These are phyloP conservation scores for Carlito syrichta DNA, from an alignment of 2,113 vertebrate species.

Conservation along the genomic window DNA sequence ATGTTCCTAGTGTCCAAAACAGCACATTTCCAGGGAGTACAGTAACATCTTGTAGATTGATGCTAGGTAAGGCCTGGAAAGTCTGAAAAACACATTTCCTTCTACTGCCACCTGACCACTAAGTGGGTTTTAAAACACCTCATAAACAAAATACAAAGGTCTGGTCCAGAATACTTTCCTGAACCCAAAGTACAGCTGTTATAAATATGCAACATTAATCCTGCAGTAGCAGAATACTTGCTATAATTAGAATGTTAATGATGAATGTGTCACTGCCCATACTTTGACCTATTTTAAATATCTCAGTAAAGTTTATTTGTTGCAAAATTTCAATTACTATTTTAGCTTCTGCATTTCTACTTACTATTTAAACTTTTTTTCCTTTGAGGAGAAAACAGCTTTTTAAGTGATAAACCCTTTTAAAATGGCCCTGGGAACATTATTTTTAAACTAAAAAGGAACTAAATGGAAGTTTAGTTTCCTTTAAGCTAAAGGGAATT, in stretches of 20 bases:
- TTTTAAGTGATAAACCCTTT: background rate
- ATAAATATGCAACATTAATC: background rate
- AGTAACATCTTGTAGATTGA: constrained; percentile 21
- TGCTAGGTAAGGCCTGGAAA: background rate
- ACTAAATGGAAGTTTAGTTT: background rate
- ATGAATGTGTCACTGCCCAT: background rate
- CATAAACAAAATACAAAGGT: constrained; percentile 40
- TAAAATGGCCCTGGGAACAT: background rate
- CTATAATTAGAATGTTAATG: constrained; percentile 47
- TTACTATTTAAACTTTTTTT: background rate
- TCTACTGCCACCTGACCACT: background rate
- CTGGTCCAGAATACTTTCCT: background rate
- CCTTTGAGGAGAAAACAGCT: background rate
- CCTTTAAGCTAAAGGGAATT: background rate
- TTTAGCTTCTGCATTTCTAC: constrained; percentile 8
- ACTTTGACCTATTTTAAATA: constrained; percentile 14
- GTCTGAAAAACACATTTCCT: constrained; percentile 33
- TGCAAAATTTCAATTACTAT: constrained; percentile 6
- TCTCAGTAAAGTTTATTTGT: background rate
- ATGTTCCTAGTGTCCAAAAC: background rate
- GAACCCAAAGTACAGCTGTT: constrained; percentile 16
- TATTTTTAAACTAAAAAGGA: background rate
- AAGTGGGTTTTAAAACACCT: constrained; percentile 14
- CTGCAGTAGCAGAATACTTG: background rate
- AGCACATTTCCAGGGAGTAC: background rate